Conservation (phyloP, 2,113 vertebrate species). For the Merops nubicus region DNA sequence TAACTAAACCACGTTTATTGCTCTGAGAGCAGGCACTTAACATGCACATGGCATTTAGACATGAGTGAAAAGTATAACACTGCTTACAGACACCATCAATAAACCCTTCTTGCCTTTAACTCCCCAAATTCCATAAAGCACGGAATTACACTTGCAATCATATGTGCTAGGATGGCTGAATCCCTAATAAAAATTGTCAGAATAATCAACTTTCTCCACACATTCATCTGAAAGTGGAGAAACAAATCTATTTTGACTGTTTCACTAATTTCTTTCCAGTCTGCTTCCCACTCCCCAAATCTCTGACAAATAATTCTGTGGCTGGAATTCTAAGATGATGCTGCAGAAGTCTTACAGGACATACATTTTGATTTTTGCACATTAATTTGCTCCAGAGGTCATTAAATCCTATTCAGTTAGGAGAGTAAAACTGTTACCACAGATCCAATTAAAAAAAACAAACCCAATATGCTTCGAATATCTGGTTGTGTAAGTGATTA, state of each 20-base stretch:
- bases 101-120: not conserved
- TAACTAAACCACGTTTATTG: not conserved
- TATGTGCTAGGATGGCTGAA: not conserved
- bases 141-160: not conserved
- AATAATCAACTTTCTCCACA: not conserved
- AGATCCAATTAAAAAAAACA: not conserved
- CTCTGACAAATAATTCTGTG: not conserved
- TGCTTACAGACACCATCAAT: constrained; percentile 4
- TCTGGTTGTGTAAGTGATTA: not conserved
- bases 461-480: not conserved
- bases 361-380: not conserved
- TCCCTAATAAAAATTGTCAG: not conserved
- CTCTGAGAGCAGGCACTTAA: constrained; percentile 4
- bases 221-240: not conserved
- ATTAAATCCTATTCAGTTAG: not conserved
- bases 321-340: not conserved
- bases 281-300: not conserved
- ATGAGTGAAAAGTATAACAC: not conserved
- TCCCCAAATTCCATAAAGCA: not conserved
- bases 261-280: not conserved
- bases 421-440: not conserved
- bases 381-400: not conserved
- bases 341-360: not conserved
- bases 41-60: constrained; percentile 30
- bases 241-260: not conserved